Percentiles rank a stretch among this genome's conserved stretches.
Evolutionary conservation across 2,797 vertebrate genomes (phyloP).

Genomic region (Centropyge bicolor): DNA sequence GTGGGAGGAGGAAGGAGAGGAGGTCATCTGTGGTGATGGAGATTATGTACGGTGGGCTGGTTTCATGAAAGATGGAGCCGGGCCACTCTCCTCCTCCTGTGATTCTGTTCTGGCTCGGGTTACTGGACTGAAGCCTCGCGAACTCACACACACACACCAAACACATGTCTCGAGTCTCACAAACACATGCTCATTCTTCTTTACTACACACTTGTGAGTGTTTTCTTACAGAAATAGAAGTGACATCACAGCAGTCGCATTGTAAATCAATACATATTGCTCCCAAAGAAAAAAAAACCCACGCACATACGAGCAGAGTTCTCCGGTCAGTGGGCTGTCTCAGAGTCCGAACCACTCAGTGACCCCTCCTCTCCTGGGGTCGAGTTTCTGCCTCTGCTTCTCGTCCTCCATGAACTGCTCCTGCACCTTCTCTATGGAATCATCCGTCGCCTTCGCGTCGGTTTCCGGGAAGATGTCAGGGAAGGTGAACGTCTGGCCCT

Average conservation of each 20-base stretch:
- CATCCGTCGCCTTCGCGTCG: slow-evolving; percentile 72
- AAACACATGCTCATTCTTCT: slow-evolving; percentile 64
- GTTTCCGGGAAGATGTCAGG: slow-evolving; percentile 93
- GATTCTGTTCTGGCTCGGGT: slow-evolving; percentile 68
- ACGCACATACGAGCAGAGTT: slow-evolving; percentile 28
- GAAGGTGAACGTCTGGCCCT: slow-evolving; percentile 93
- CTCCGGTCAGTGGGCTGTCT: slow-evolving; percentile 58
- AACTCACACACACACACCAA: slow-evolving; percentile 34
- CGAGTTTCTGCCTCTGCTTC: slow-evolving; percentile 85
- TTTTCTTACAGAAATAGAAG: slow-evolving; percentile 70
- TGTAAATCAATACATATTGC: slow-evolving; percentile 57
- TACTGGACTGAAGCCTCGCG: slow-evolving; percentile 60
- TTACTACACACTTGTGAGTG: slow-evolving; percentile 52
- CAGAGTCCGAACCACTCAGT: slow-evolving; percentile 94
- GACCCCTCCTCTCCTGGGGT: slow-evolving; percentile 91
- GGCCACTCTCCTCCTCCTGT: slow-evolving; percentile 71
- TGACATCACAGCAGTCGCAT: slow-evolving; percentile 66
- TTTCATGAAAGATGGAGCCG: slow-evolving; percentile 71
- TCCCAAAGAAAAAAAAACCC: slow-evolving; percentile 50
- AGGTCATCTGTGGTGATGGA: slow-evolving; percentile 77
- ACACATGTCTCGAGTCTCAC: slow-evolving; percentile 61
- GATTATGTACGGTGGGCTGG: slow-evolving; percentile 69
- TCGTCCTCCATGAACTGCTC: slow-evolving; percentile 88
- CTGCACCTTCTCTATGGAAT: slow-evolving; percentile 84
- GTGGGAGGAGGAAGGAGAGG: slow-evolving; percentile 40